Percentiles rank a stretch among this genome's conserved stretches.
Conservation (phyloP, 2,888 invertebrate species). For the Nemotelus pantherinus region DNA sequence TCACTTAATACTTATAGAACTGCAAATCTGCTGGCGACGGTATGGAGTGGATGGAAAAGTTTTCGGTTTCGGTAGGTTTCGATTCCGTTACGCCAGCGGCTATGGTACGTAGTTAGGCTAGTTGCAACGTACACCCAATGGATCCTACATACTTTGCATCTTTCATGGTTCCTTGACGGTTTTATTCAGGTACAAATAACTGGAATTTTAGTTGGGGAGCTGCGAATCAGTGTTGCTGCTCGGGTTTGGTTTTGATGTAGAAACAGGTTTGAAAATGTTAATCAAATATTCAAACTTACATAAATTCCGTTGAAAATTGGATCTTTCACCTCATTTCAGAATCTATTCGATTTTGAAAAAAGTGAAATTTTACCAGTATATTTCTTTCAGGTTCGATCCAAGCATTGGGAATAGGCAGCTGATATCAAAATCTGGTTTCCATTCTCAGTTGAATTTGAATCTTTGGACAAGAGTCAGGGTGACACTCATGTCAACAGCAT, state of each 20-base stretch:
- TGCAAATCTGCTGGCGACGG: constrained; percentile 24
- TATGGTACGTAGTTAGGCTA: background rate
- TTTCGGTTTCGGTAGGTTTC: constrained; percentile 39
- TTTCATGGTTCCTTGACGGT: constrained; percentile 23
- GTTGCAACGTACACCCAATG: constrained; percentile 2
- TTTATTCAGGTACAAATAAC: constrained; percentile 15
- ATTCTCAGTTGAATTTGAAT: no score
- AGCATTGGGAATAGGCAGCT: no score
- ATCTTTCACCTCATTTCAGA: no score
- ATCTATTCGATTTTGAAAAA: no score
- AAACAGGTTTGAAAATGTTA: background rate
- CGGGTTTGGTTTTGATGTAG: background rate
- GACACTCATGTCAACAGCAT: no score
- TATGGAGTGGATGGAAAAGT: constrained; percentile 30
- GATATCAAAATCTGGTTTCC: no score
- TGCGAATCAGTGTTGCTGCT: background rate
- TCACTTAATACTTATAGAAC: constrained; percentile 48
- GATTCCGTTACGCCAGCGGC: constrained; percentile 3
- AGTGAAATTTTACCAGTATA: no score
- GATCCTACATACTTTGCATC: constrained; percentile 12
- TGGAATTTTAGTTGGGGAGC: background rate
- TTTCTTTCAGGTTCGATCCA: no score
- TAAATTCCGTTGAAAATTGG: no score
- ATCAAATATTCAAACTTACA: no score
- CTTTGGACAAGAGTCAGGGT: no score